Evolutionary conservation across 2,797 vertebrate species (phyloP), one percentile per base, ranked within the genome.

Genomic region (Pogonophryne albipinna): DNA sequence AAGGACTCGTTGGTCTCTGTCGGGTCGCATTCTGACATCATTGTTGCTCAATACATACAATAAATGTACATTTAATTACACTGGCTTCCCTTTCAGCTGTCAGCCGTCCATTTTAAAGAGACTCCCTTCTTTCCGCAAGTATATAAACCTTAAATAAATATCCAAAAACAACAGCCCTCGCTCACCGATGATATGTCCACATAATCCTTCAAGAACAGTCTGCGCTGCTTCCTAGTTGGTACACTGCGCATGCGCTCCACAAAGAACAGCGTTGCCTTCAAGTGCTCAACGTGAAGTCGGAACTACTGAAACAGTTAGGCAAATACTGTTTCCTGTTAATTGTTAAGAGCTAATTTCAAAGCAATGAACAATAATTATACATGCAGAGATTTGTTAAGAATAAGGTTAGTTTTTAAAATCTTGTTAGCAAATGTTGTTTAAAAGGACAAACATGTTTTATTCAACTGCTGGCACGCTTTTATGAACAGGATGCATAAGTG

Each of bases 11-110:
- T 44, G 65, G 41, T 82, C 49, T 90, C 92, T 1, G 89, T 83
- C 78, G 87, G 93, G 59, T 95, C 94, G 85, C 92, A 95, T 80
- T 95, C 95, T 79, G 92, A 88, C 95, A 96, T 96, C 94, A 95
- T 95, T 58, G 65, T 88, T 47, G 66, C 79, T 72, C 55, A 55
- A 46, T 42, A 71, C 69, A 55, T 38, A 58, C 45, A 56, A 10
- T 49, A 60, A 42, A 50, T 67, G 4, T 65, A 52, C 9, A 62
- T 42, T 31, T 15, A 71, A 31, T 80, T 14, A 74, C 52, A 60
- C 10, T 4, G 9, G 31, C 6, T 67, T 71, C 0, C 38, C 41
- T 23, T 42, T 6, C n/a, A 66, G 10, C 4, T 50, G 69, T 74
- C 70, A 88, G 52, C 19, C 27, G 5, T 78, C 66, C 88, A 88